These are phyloP conservation scores for Orchesella cincta DNA, from an alignment of 1,140 invertebrate genomes.

Conservation along the genomic window DNA sequence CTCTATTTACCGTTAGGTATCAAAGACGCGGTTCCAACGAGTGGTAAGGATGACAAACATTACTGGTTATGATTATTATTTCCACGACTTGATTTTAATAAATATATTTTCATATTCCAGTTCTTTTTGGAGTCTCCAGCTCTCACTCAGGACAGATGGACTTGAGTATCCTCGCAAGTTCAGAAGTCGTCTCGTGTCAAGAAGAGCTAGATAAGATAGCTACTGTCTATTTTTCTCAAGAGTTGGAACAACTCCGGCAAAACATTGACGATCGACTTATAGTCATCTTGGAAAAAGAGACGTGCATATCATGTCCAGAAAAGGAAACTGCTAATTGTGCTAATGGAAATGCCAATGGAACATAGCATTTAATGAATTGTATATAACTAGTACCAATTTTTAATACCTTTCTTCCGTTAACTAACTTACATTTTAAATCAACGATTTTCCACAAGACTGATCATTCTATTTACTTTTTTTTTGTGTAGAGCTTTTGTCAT, in stretches of 20 bases:
- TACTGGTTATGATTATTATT: conserved; percentile 13
- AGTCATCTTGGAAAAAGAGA: conserved; percentile 14
- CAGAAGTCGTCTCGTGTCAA: conserved; percentile 32
- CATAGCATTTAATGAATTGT: no score
- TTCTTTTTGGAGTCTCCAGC: conserved; percentile 34
- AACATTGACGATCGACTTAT: neutral
- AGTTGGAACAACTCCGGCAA: conserved; percentile 32
- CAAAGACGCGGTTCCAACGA: conserved; percentile 30
- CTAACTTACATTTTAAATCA: no score
- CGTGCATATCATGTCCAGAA: no score
- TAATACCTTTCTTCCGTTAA: no score
- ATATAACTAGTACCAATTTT: no score
- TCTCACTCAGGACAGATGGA: conserved; percentile 40
- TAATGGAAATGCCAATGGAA: no score
- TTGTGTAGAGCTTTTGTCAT: no score
- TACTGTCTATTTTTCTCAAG: conserved; percentile 33
- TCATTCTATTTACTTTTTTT: no score
- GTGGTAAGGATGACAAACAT: conserved; percentile 25
- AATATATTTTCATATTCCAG: conserved; percentile 25
- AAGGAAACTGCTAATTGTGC: no score
- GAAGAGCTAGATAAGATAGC: conserved; percentile 25
- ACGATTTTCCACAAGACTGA: no score
- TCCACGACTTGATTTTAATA: conserved; percentile 3
- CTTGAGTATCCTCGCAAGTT: conserved; percentile 34
- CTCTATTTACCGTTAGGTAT: conserved; percentile 35